Percentiles rank a stretch among this genome's conserved stretches.
These are phyloP conservation scores for Leptopterna dolabrata DNA, from an alignment of 2,888 invertebrate species.

Conservation along the genomic window DNA sequence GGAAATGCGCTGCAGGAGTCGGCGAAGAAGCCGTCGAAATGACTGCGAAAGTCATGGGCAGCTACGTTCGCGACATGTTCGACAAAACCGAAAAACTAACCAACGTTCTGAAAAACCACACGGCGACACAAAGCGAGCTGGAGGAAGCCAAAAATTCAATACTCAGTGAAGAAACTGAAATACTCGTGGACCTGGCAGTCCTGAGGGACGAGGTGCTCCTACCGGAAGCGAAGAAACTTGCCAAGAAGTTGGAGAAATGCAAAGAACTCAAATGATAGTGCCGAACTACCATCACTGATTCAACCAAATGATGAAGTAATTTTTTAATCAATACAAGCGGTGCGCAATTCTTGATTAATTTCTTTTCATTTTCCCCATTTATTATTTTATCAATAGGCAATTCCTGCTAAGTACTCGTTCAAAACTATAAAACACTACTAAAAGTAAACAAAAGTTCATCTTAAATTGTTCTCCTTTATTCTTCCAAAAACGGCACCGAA, in stretches of 20 bases:
- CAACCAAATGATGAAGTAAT: neutral
- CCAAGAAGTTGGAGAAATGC: slow-evolving; percentile 40
- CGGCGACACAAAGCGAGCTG: neutral
- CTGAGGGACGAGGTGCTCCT: slow-evolving; percentile 30
- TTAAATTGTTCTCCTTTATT: too few relatives aligned
- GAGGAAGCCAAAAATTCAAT: neutral
- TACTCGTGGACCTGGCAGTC: neutral
- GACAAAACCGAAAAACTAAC: slow-evolving; percentile 11
- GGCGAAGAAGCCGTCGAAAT: slow-evolving; percentile 2
- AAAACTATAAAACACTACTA: too few relatives aligned
- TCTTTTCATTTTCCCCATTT: too few relatives aligned
- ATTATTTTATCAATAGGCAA: too few relatives aligned
- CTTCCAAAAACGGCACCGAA: too few relatives aligned
- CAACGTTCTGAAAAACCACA: slow-evolving; percentile 16
- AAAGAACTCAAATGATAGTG: slow-evolving; percentile 3
- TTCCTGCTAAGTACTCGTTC: too few relatives aligned
- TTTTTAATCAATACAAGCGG: too few relatives aligned
- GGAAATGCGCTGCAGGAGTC: slow-evolving; percentile 23
- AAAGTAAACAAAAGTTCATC: too few relatives aligned
- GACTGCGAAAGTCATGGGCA: slow-evolving; percentile 14
- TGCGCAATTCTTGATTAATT: neutral
- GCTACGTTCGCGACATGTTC: slow-evolving; percentile 13
- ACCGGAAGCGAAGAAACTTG: slow-evolving; percentile 16
- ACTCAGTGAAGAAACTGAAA: neutral
- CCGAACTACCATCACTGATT: too few relatives aligned